Percentiles rank a stretch among this genome's conserved stretches.
Conservation (phyloP, 2,888 invertebrate genomes). For the Hedya salicella region DNA sequence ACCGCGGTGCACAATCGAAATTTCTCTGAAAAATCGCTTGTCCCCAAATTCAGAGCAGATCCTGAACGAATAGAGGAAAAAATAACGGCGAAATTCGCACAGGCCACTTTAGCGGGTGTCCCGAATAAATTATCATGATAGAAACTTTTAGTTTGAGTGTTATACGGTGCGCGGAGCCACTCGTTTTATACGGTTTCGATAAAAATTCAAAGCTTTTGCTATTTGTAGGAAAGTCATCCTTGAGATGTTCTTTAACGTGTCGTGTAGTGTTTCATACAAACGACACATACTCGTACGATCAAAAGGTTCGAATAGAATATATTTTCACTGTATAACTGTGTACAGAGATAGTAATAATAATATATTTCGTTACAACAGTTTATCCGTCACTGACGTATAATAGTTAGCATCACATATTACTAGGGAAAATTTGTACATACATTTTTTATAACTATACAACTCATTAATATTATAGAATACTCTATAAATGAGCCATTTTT, state of each 20-base stretch:
- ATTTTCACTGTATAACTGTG: no score
- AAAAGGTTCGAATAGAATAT: background rate
- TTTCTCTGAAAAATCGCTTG: slow-evolving; percentile 69
- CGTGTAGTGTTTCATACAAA: background rate
- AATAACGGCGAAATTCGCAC: slow-evolving; percentile 64
- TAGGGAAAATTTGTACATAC: no score
- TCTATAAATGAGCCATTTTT: no score
- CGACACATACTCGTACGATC: background rate
- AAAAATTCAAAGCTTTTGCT: slow-evolving; percentile 58
- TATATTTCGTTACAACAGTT: no score
- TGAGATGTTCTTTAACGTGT: background rate
- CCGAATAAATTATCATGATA: slow-evolving; percentile 81
- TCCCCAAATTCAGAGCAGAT: slow-evolving; percentile 68
- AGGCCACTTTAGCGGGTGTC: slow-evolving; percentile 68
- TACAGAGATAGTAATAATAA: no score
- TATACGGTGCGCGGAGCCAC: slow-evolving; percentile 56
- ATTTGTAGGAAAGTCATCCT: slow-evolving; percentile 27
- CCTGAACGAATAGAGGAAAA: slow-evolving; percentile 73
- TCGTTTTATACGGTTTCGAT: slow-evolving; percentile 63
- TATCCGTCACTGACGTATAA: no score
- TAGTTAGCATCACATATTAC: no score
- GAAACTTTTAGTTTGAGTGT: slow-evolving; percentile 75
- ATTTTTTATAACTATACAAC: no score
- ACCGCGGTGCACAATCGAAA: slow-evolving; percentile 72
- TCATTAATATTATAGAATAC: no score